These are phyloP conservation scores for Phortica magna DNA, from an alignment of 2,888 invertebrate species.

Conservation along the genomic window DNA sequence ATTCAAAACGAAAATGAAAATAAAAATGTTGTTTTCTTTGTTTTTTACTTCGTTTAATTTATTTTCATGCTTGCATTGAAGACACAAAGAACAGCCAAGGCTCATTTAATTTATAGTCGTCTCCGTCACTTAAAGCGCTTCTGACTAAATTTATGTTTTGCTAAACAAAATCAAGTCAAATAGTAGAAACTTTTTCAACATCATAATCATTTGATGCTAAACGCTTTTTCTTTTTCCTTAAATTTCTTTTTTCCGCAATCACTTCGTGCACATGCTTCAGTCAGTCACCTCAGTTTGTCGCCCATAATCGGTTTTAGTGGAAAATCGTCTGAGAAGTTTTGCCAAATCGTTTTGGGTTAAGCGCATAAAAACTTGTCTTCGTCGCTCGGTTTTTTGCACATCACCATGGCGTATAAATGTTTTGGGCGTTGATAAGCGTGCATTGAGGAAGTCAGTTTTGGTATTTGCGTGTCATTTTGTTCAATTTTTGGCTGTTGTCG, in stretches of 20 bases:
- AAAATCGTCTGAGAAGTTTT: constrained; percentile 12
- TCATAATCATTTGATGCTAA: constrained; percentile 5
- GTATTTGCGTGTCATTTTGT: neutral
- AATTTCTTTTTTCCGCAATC: neutral
- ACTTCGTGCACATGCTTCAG: neutral
- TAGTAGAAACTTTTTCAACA: neutral
- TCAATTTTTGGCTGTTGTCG: neutral
- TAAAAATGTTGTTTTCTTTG: neutral
- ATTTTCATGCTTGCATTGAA: neutral
- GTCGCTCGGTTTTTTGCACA: neutral
- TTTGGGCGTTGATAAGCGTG: constrained; percentile 5
- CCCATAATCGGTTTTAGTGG: constrained; percentile 16
- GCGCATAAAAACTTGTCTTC: constrained; percentile 4
- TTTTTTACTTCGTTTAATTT: neutral
- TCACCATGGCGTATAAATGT: neutral
- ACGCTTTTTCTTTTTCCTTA: neutral
- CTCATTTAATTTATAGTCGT: neutral
- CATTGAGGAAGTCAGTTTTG: neutral
- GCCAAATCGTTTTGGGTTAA: constrained; percentile 9
- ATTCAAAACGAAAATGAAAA: neutral
- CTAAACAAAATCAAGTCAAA: neutral
- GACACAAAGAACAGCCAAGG: neutral
- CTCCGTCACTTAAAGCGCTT: neutral
- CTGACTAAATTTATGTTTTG: neutral
- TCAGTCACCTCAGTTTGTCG: neutral